Conservation (phyloP, 1,140 invertebrate species). For the Pseudomyrmex sp. region DNA sequence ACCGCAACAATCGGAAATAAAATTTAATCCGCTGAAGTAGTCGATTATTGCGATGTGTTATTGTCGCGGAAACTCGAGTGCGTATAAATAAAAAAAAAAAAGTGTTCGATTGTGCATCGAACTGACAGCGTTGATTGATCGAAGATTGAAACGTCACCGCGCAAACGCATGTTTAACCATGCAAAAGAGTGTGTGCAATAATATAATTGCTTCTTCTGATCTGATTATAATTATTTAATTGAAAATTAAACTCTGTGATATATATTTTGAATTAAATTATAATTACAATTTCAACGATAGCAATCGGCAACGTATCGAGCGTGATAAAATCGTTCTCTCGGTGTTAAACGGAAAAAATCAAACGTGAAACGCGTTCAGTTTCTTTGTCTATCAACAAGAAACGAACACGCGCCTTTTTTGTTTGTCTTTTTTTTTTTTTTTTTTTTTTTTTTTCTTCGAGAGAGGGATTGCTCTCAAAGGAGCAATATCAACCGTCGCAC, state of each 20-base stretch:
- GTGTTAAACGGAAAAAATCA: too few species aligned
- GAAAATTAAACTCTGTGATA: background rate
- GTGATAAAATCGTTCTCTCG: background rate
- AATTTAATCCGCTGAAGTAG: background rate
- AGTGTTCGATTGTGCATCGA: background rate
- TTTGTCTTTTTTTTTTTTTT: too few species aligned
- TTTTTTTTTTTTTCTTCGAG: too few species aligned
- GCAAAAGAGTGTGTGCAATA: background rate
- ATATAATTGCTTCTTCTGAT: background rate
- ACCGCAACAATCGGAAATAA: background rate
- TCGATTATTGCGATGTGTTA: background rate
- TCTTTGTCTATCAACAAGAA: conserved; percentile 7
- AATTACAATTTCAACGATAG: conserved; percentile 3
- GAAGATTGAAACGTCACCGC: background rate
- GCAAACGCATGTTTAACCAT: background rate
- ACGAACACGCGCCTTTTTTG: background rate
- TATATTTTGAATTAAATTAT: conserved; percentile 27
- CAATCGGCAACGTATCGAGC: background rate
- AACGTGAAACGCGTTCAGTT: background rate
- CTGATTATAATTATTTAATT: conserved; percentile 25
- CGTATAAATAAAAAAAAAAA: conserved; percentile 3
- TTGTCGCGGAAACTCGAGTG: background rate
- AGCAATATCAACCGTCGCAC: background rate
- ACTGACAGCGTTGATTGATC: background rate
- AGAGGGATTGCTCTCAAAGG: conserved; percentile 22